Evolutionary conservation across 2,113 vertebrate genomes (phyloP), one percentile per base, ranked within the genome.

Genomic region (Cathartes aura): DNA sequence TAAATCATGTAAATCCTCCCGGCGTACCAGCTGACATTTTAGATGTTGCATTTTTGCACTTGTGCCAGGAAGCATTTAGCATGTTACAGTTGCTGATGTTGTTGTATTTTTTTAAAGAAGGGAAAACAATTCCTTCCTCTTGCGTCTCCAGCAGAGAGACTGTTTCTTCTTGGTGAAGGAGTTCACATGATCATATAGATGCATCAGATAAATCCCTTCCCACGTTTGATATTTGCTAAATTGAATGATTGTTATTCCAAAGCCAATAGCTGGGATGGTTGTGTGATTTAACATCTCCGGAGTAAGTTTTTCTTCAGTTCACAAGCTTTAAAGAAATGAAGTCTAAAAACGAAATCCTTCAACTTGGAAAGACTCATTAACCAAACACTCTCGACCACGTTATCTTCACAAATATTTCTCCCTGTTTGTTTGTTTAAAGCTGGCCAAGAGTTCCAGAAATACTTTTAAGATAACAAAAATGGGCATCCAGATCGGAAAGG

Each of bases 371-470:
- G 67, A 66, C 43, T 87, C 75, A 66, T n/a, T 94, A 79, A 74
- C 42, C 48, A 92, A 97, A 93, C 56, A 43, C 67, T 93, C 52
- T 48, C 11, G 66, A 68, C 85, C 42, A 2, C 5, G 12, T 94
- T 95, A 94, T 97, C 74, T 78, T 82, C 80, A 94, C 94, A 79
- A 93, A 93, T 87, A 75, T 93, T 97, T 97, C 59, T 93, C 58
- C 68, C 36, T 92, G 50, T 93, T 97, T 98, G 79, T 94, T 97
- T 97, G 93, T 96, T 82, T 93, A 95, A 91, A 95, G 64, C 72
- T 95, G 79, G 87, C 82, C 81, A 90, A 80, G 48, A 94, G 79
- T 96, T 96, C 94, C 97, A 96, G 92, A 97, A 97, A 96, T 98
- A 90, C 82, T 98, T 96, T 62, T 62, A 76, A 88, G 95, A 96